phyloP scores from a whole-genome alignment of 2,113 vertebrate species.

The Petroica traversi region DNA sequence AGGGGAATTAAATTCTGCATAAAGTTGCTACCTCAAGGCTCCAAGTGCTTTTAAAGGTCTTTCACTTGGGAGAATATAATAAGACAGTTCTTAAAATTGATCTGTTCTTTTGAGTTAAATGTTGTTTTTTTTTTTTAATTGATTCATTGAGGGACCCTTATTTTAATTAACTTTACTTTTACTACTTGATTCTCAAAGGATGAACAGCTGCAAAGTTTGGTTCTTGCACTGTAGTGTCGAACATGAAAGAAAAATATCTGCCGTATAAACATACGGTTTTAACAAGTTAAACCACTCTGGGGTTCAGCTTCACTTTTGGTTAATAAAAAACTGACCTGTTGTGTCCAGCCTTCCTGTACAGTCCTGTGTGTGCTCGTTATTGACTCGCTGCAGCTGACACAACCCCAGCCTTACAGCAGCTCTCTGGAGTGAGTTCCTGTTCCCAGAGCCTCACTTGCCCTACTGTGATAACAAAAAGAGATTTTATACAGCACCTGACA shows the following conservation, averaged over 20 bases:
- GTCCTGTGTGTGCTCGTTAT: slow-evolving; percentile 49
- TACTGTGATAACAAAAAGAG: background rate
- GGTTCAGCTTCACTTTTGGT: slow-evolving; percentile 71
- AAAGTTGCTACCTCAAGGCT: slow-evolving; percentile 84
- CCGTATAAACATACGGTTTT: slow-evolving; percentile 59
- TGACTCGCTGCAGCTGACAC: background rate
- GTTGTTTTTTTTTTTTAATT: background rate
- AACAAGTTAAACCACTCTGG: slow-evolving; percentile 59
- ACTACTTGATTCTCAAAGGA: slow-evolving; percentile 70
- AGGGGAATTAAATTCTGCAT: slow-evolving; percentile 73
- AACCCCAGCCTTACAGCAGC: background rate
- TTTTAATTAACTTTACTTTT: slow-evolving; percentile 67
- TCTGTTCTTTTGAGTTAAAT: slow-evolving; percentile 62
- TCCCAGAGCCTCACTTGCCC: background rate
- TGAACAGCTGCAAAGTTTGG: slow-evolving; percentile 49
- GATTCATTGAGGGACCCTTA: slow-evolving; percentile 54
- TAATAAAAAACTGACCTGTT: slow-evolving; percentile 80
- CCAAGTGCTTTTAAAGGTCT: slow-evolving; percentile 77
- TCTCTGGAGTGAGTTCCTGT: background rate
- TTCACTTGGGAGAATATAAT: slow-evolving; percentile 69
- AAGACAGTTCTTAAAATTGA: slow-evolving; percentile 55
- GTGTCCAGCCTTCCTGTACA: slow-evolving; percentile 58
- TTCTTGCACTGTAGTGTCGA: slow-evolving; percentile 68
- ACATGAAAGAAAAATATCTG: slow-evolving; percentile 42
- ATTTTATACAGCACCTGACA: background rate